Conservation (phyloP, 2,797 vertebrate species). For the Nannoperca obscura region DNA sequence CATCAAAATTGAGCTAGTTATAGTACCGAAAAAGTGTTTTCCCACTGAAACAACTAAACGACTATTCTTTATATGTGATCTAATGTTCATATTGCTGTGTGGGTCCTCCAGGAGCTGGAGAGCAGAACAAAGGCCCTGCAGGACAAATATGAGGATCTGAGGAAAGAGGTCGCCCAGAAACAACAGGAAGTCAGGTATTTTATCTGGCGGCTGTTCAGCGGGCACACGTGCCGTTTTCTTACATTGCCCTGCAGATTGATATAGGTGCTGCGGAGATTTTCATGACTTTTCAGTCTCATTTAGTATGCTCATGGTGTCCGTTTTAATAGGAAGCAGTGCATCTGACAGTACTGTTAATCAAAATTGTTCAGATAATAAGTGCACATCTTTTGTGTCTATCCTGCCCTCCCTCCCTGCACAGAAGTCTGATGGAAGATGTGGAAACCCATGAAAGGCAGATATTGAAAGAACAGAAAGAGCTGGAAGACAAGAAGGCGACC, state of each 20-base stretch:
- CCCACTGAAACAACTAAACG: neutral
- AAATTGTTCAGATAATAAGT: slow-evolving; percentile 1
- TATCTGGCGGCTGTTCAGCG: neutral
- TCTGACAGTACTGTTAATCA: slow-evolving; percentile 29
- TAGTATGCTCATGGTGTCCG: neutral
- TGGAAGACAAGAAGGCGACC: slow-evolving; percentile 81
- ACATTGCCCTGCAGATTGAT: neutral
- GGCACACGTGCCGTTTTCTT: neutral
- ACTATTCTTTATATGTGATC: slow-evolving; percentile 27
- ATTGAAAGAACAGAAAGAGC: slow-evolving; percentile 84
- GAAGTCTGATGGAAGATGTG: slow-evolving; percentile 87
- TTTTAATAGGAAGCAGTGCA: slow-evolving; percentile 6
- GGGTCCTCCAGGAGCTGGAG: slow-evolving; percentile 84
- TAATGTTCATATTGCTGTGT: slow-evolving; percentile 19
- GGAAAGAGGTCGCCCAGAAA: slow-evolving; percentile 87
- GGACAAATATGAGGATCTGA: slow-evolving; percentile 89
- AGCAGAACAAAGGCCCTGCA: slow-evolving; percentile 82
- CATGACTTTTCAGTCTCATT: neutral
- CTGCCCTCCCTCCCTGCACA: slow-evolving; percentile 27
- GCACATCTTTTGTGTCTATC: neutral
- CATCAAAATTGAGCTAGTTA: neutral
- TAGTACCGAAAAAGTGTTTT: neutral
- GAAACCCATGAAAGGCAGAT: slow-evolving; percentile 81
- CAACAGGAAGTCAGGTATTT: slow-evolving; percentile 86
- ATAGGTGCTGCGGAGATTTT: neutral